These are phyloP conservation scores for Synanceia verrucosa DNA, from an alignment of 2,797 vertebrate genomes.

Conservation along the genomic window DNA sequence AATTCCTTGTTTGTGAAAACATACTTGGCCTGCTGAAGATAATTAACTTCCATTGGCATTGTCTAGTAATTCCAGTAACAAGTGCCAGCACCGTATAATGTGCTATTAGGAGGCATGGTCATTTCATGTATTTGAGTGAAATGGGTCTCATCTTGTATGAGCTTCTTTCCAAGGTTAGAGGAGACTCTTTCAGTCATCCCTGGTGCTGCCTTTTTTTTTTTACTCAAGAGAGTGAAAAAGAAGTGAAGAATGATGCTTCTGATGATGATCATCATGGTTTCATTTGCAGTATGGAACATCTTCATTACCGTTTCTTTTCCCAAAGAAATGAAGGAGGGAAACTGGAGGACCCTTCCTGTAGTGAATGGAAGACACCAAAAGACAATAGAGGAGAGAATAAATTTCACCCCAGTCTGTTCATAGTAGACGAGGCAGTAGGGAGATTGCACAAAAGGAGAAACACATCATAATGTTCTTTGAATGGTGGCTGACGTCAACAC, in stretches of 20 bases:
- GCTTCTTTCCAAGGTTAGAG: background rate
- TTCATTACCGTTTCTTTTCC: conserved; percentile 47
- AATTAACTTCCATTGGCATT: too few relatives aligned
- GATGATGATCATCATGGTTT: conserved; percentile 30
- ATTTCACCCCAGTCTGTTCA: conserved; percentile 48
- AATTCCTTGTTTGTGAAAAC: too few relatives aligned
- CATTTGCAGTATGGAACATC: conserved; percentile 23
- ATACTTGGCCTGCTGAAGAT: too few relatives aligned
- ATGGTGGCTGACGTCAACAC: conserved; percentile 58
- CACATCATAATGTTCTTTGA: conserved; percentile 61
- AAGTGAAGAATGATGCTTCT: conserved; percentile 18
- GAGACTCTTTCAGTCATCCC: background rate
- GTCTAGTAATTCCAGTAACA: too few relatives aligned
- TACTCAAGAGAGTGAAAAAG: background rate
- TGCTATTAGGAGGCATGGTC: too few relatives aligned
- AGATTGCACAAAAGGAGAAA: conserved; percentile 53
- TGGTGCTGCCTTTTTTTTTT: background rate
- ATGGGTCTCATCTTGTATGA: background rate
- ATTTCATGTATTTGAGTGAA: too few relatives aligned
- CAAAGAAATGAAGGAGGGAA: conserved; percentile 36
- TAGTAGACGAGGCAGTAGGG: conserved; percentile 26
- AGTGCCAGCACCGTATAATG: too few relatives aligned
- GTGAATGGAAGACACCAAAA: conserved; percentile 45
- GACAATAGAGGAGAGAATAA: conserved; percentile 53
- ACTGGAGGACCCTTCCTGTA: conserved; percentile 31